These are phyloP conservation scores for Monochamus saltuarius DNA, from an alignment of 1,140 invertebrate genomes.

Conservation along the genomic window DNA sequence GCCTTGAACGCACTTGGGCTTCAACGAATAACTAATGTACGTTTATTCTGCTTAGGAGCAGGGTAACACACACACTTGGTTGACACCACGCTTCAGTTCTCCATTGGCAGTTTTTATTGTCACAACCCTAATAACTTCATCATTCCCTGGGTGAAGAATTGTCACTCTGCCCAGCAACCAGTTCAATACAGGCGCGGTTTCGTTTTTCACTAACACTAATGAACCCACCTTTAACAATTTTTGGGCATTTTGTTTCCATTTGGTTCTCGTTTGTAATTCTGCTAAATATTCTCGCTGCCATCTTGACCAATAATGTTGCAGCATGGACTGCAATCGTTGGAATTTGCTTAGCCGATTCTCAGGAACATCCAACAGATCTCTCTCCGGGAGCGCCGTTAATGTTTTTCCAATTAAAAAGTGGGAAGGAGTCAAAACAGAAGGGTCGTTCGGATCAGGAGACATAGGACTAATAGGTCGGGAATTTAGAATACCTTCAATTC, in stretches of 20 bases:
- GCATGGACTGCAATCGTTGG: slow-evolving; percentile 12
- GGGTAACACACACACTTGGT: too few species aligned
- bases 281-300: slow-evolving; percentile 43
- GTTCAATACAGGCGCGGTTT: neutral
- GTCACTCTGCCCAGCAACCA: too few species aligned
- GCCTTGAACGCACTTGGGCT: too few species aligned
- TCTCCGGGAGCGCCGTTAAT: slow-evolving; percentile 15
- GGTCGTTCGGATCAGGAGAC: slow-evolving; percentile 17
- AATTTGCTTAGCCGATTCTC: slow-evolving; percentile 12
- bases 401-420: slow-evolving; percentile 22
- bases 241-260: slow-evolving; percentile 13
- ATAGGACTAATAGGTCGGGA: slow-evolving; percentile 12
- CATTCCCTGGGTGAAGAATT: too few species aligned
- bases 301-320: slow-evolving; percentile 17
- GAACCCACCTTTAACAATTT: neutral
- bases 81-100: too few species aligned
- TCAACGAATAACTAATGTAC: too few species aligned
- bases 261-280: slow-evolving; percentile 22
- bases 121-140: too few species aligned
- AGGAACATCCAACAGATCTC: slow-evolving; percentile 11
- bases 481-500: slow-evolving; percentile 16
- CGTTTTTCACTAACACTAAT: slow-evolving; percentile 14
- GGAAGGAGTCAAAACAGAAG: slow-evolving; percentile 9
- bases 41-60: too few species aligned
- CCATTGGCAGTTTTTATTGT: too few species aligned